Evolutionary conservation across 1,140 invertebrate species (phyloP).

Genomic region (Caenorhabditis remanei): DNA sequence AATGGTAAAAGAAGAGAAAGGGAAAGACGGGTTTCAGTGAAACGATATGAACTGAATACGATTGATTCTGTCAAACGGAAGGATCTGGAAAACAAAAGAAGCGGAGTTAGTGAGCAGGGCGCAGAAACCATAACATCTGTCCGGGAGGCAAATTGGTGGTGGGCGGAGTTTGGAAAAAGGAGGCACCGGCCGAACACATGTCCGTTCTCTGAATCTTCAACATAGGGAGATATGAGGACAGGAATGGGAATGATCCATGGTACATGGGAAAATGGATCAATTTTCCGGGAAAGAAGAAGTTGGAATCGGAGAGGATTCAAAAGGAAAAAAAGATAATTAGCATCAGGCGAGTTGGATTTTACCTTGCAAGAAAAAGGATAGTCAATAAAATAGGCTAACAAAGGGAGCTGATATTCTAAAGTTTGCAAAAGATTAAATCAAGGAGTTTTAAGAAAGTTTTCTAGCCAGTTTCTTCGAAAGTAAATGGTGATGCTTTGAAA

Average conservation of each 20-base stretch:
- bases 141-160: not conserved
- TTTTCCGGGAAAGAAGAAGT: too few species aligned
- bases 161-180: not conserved
- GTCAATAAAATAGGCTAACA: too few species aligned
- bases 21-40: not conserved
- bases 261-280: too few species aligned
- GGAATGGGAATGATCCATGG: not conserved
- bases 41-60: not conserved
- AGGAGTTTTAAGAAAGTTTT: too few species aligned
- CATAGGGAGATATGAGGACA: not conserved
- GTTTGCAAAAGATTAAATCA: too few species aligned
- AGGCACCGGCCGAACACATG: too few species aligned
- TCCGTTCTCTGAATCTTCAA: not conserved
- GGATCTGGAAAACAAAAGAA: not conserved
- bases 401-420: too few species aligned
- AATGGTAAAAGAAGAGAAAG: not conserved
- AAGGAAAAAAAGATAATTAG: too few species aligned
- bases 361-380: too few species aligned
- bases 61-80: not conserved
- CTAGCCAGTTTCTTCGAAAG: too few species aligned
- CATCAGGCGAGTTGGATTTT: too few species aligned
- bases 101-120: not conserved
- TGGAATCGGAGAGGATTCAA: too few species aligned
- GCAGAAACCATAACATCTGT: not conserved
- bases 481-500: not conserved